These are phyloP conservation scores for Falco punctatus DNA, from an alignment of 2,113 vertebrate genomes.

Conservation along the genomic window DNA sequence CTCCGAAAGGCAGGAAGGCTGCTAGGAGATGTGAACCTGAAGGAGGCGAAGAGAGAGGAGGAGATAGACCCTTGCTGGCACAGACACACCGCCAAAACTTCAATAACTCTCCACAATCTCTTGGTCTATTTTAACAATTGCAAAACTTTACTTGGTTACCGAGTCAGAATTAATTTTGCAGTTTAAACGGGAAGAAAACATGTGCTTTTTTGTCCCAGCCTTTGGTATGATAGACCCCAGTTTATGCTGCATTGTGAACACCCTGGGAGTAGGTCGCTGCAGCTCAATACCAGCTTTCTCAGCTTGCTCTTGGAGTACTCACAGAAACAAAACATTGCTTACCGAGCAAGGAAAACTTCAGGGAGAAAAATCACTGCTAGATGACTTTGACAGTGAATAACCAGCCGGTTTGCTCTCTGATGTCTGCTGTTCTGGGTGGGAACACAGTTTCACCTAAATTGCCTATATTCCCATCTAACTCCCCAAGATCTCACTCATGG, in stretches of 20 bases:
- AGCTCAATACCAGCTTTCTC: not conserved
- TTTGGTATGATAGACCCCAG: not conserved
- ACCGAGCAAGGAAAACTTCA: not conserved
- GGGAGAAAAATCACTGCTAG: not conserved
- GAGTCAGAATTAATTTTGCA: not conserved
- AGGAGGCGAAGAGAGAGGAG: not conserved
- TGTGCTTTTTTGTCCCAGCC: not conserved
- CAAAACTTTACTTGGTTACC: not conserved
- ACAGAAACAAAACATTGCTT: not conserved
- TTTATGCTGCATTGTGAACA: not conserved
- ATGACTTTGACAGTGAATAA: not conserved
- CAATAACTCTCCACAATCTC: not conserved
- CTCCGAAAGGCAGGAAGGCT: not conserved
- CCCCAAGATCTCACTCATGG: not conserved
- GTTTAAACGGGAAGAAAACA: not conserved
- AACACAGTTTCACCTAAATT: not conserved
- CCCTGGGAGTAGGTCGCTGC: not conserved
- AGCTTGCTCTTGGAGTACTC: not conserved
- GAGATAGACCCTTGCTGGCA: not conserved
- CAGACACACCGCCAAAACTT: not conserved
- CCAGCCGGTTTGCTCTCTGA: not conserved
- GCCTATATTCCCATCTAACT: not conserved
- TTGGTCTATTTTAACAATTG: not conserved
- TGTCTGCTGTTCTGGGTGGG: not conserved
- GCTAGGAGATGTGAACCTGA: not conserved